Evolutionary conservation across 2,888 invertebrate species (phyloP).

Genomic region (Polydrusus cervinus): DNA sequence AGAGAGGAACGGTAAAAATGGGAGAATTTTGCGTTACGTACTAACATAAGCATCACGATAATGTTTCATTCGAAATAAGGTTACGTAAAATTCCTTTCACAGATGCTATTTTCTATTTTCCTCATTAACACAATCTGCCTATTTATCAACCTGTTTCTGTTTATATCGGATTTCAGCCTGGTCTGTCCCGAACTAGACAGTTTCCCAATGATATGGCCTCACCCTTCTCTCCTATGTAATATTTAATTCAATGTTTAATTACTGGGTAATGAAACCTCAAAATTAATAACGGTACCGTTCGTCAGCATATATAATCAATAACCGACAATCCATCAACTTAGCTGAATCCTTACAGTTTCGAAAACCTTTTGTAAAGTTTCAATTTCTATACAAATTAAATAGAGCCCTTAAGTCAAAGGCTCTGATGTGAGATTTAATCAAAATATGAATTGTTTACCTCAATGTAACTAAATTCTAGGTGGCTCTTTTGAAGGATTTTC

Average conservation of each 20-base stretch:
- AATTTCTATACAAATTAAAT: background rate
- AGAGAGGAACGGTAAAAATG: no score
- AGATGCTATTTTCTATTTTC: no score
- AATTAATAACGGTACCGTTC: constrained; percentile 7
- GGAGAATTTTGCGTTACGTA: no score
- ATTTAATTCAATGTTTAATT: constrained; percentile 14
- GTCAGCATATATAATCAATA: constrained; percentile 6
- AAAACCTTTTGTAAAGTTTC: constrained; percentile 18
- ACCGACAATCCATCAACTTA: background rate
- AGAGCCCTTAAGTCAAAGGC: background rate
- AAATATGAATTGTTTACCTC: constrained; percentile 7
- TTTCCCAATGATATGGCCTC: background rate
- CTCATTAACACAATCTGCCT: no score
- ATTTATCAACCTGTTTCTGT: no score
- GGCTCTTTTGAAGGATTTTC: background rate
- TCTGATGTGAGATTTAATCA: background rate
- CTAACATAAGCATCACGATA: no score
- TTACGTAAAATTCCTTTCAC: no score
- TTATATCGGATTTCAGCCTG: background rate
- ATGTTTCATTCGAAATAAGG: no score
- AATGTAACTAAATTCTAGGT: background rate
- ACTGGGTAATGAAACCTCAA: constrained; percentile 11
- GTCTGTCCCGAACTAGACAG: background rate
- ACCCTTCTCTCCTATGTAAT: background rate
- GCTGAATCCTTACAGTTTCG: constrained; percentile 12